These are phyloP conservation scores for Cettia cetti DNA, from an alignment of 2,113 vertebrate genomes.

Conservation along the genomic window DNA sequence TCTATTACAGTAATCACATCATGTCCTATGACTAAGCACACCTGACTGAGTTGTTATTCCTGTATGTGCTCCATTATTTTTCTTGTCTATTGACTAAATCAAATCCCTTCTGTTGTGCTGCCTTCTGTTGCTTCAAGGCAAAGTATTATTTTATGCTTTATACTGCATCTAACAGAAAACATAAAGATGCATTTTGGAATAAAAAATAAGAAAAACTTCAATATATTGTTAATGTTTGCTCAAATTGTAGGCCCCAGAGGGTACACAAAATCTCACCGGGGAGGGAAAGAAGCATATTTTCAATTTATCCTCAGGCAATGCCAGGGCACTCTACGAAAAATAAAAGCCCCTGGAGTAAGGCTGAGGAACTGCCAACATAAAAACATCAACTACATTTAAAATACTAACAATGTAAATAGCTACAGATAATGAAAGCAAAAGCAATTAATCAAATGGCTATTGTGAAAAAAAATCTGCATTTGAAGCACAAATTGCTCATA, in stretches of 20 bases:
- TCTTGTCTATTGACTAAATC: neutral
- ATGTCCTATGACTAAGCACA: neutral
- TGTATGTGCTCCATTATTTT: neutral
- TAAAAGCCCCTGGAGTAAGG: conserved; percentile 77
- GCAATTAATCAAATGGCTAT: conserved; percentile 76
- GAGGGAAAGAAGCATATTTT: conserved; percentile 66
- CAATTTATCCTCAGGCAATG: conserved; percentile 78
- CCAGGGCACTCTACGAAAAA: conserved; percentile 57
- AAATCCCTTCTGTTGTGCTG: neutral
- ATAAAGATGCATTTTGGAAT: neutral
- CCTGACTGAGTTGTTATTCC: neutral
- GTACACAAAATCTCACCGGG: conserved; percentile 53
- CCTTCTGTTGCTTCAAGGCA: neutral
- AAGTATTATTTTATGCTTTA: neutral
- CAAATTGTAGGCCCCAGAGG: conserved; percentile 66
- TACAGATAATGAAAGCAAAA: neutral
- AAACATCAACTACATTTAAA: neutral
- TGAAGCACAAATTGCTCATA: conserved; percentile 1
- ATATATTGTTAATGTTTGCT: conserved; percentile 60
- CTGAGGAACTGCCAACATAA: conserved; percentile 63
- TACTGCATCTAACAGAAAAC: neutral
- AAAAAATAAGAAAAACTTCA: neutral
- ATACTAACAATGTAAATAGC: neutral
- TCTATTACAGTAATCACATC: neutral
- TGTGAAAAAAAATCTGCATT: conserved; percentile 81